These are phyloP conservation scores for Orchestes rusci DNA, from an alignment of 2,888 invertebrate species.

Conservation along the genomic window DNA sequence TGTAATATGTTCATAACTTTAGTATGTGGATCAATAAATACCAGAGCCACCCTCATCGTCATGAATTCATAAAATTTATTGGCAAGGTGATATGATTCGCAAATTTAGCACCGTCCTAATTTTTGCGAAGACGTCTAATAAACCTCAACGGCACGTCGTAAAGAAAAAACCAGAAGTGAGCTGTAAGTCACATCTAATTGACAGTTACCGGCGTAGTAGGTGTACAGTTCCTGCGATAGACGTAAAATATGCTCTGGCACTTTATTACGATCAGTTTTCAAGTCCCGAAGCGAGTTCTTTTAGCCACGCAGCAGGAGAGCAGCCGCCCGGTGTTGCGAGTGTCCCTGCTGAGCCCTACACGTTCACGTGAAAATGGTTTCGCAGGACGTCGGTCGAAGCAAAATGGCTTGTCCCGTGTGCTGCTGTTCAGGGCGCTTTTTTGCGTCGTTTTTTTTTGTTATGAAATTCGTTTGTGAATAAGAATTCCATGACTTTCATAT, in stretches of 20 bases:
- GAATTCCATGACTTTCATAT: too few species aligned
- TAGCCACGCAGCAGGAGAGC: conserved; percentile 35
- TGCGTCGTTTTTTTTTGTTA: too few species aligned
- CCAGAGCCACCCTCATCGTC: too few species aligned
- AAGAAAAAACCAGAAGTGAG: conserved; percentile 25
- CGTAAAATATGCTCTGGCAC: conserved; percentile 42
- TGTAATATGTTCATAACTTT: too few species aligned
- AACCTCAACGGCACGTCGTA: conserved; percentile 22
- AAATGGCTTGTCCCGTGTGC: too few species aligned
- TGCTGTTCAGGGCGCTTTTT: too few species aligned
- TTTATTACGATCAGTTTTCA: conserved; percentile 45
- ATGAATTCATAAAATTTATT: conserved; percentile 19
- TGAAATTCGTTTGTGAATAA: too few species aligned
- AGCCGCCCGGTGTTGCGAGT: conserved; percentile 20
- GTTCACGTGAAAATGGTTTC: conserved; percentile 17
- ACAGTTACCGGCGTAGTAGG: conserved; percentile 42
- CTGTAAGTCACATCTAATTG: conserved; percentile 45
- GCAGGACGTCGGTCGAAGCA: too few species aligned
- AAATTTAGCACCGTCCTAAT: conserved; percentile 21
- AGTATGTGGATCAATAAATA: too few species aligned
- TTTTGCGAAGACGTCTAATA: conserved; percentile 17
- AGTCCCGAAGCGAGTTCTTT: conserved; percentile 40
- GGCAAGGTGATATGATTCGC: conserved; percentile 22
- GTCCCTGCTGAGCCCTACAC: conserved; percentile 25
- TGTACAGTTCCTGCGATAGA: conserved; percentile 38